These are phyloP conservation scores for Acanthosepion esculentum DNA, from an alignment of 2,888 invertebrate species.

Conservation along the genomic window DNA sequence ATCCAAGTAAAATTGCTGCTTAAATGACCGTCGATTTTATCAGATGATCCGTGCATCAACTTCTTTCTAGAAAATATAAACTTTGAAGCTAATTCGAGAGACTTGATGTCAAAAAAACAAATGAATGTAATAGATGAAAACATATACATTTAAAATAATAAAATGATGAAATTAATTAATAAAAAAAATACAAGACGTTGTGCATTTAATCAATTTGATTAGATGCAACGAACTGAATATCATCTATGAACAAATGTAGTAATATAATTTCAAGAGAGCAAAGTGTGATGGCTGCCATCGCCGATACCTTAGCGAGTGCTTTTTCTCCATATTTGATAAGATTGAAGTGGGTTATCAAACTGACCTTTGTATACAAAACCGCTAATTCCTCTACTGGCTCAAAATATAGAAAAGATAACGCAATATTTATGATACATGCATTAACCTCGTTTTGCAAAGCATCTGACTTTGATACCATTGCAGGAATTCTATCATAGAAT, in stretches of 20 bases:
- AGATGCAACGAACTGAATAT: neutral
- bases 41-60: neutral
- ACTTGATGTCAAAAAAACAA: neutral
- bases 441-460: neutral
- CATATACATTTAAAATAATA: neutral
- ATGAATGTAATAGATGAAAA: neutral
- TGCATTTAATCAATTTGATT: neutral
- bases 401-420: neutral
- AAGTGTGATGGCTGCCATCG: neutral
- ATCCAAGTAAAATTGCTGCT: neutral
- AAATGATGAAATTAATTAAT: neutral
- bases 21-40: neutral
- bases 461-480: neutral
- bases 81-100: neutral
- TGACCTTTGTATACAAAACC: neutral
- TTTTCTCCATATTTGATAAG: neutral
- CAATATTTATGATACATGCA: neutral
- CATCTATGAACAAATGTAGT: neutral
- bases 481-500: conserved; percentile 13
- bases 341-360: neutral
- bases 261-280: neutral
- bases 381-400: neutral
- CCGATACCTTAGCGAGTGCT: neutral
- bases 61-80: neutral
- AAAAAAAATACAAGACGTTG: neutral